These are phyloP conservation scores for Nematostella vectensis DNA, from an alignment of 92 coral and sea anemone species.

Conservation along the genomic window DNA sequence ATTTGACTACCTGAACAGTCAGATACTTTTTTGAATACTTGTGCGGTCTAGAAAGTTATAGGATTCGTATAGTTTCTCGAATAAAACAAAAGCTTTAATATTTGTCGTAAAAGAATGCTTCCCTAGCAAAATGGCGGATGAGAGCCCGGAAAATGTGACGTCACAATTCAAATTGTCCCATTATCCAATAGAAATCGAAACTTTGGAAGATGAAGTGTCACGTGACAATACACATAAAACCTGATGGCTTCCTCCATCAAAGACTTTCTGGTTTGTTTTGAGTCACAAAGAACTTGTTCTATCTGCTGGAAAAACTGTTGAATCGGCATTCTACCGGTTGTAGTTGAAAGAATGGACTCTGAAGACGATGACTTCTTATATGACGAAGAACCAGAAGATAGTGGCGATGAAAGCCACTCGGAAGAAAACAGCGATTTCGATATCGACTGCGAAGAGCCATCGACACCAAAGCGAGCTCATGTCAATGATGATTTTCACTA, in stretches of 20 bases:
- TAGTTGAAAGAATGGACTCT: constrained; percentile 64
- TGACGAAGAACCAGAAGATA: constrained; percentile 68
- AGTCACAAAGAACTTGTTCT: constrained; percentile 8
- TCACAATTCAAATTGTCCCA: constrained; percentile 26
- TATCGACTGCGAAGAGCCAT: constrained; percentile 84
- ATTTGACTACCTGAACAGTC: not conserved
- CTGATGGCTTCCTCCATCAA: constrained; percentile 67
- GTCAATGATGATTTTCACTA: constrained; percentile 93
- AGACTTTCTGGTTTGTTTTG: constrained; percentile 30
- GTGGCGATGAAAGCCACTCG: constrained; percentile 64
- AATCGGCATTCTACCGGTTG: constrained; percentile 3
- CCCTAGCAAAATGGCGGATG: not conserved
- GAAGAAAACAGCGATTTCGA: constrained; percentile 90
- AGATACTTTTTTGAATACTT: too few species aligned
- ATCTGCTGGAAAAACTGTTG: not conserved
- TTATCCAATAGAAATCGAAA: constrained; percentile 43
- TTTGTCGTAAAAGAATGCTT: too few species aligned
- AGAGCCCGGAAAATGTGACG: constrained; percentile 10
- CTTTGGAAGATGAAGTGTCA: constrained; percentile 30
- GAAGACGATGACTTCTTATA: constrained; percentile 90
- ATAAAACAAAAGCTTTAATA: not conserved
- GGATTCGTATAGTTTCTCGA: not conserved
- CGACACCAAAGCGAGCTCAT: constrained; percentile 80
- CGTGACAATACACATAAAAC: constrained; percentile 56
- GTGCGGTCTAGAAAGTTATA: too few species aligned